These are phyloP conservation scores for Thysanoteuthis rhombus DNA, from an alignment of 2,888 invertebrate species.

Conservation along the genomic window DNA sequence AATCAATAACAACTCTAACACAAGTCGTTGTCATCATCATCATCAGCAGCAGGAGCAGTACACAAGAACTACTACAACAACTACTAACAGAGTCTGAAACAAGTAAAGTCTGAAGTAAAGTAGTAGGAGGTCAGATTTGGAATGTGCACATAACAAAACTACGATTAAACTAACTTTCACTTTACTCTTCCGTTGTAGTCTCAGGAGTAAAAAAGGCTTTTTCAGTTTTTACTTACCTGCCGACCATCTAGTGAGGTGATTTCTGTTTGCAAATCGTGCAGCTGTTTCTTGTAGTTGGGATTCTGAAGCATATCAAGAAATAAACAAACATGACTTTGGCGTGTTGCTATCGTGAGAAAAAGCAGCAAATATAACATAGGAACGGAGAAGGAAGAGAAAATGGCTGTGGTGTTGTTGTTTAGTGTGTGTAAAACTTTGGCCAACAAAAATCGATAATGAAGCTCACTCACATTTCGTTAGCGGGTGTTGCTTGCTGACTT, in stretches of 20 bases:
- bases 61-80: not conserved
- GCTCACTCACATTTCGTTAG: constrained; percentile 14
- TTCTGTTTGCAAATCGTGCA: constrained; percentile 59
- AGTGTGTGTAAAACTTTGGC: constrained; percentile 44
- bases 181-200: not conserved
- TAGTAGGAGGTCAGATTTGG: not conserved
- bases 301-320: constrained; percentile 51
- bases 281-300: constrained; percentile 50
- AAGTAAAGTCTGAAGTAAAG: not conserved
- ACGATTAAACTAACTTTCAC: constrained; percentile 17
- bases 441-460: constrained; percentile 58
- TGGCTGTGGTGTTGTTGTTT: not conserved
- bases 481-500: constrained; percentile 31
- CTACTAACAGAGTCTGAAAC: not conserved
- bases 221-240: constrained; percentile 51
- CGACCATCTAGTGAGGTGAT: constrained; percentile 60
- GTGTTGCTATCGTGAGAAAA: constrained; percentile 36
- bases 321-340: not conserved
- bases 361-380: constrained; percentile 43
- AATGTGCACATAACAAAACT: not conserved
- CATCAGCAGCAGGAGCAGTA: not conserved
- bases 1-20: not conserved
- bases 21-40: not conserved
- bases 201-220: not conserved
- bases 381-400: constrained; percentile 12